Evolutionary conservation across 2,113 vertebrate genomes (phyloP), one percentile per base, ranked within the genome.

Genomic region (Pristiophorus japonicus): DNA sequence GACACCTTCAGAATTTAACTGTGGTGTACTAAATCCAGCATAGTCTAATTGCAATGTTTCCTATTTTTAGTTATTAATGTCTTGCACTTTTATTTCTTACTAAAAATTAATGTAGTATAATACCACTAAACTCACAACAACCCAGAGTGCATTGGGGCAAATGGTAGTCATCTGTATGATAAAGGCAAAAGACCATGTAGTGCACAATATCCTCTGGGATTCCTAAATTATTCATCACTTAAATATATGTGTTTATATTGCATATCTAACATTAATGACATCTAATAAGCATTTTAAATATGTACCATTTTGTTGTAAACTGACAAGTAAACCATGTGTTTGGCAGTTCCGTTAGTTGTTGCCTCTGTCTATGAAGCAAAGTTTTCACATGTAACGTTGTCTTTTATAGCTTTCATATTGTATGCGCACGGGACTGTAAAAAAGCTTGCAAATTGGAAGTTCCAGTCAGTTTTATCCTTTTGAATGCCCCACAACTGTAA

Each of bases 251-350:
- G 65, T 94, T 94, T 94, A 70, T 94, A 70, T 70, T 94, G 24
- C 14, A 27, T 94, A 70, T 30, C 12, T 45, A 94, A 94, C 63
- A 94, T 67, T 94, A 94, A 94, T 66, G n/a, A 66, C 91, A 94
- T 70, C 38, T 38, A 70, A 42, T 51, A 45, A 70, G 12, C 42
- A 51, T 94, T 94, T 94, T 45, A 70, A 94, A 47, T 70, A 38
- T 70, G 66, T 22, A 70, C 66, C 38, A 94, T 70, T 94, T 51
- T 67, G 66, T 34, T 94, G 93, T 94, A 94, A 94, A 65, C 27
- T 94, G 42, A 70, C 24, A 90, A 90, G 66, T 94, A 67, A 94
- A 70, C 45, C 93, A 94, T 70, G 93, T 70, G 91, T 94, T 94
- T 66, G 63, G 62, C 45, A 73, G 59, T 63, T 92, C 34, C 65